A percentile compares a stretch with the other conserved stretches of the same genome.
phyloP scores from a whole-genome alignment of 2,113 vertebrate species.

The Tylochromis polylepis region DNA sequence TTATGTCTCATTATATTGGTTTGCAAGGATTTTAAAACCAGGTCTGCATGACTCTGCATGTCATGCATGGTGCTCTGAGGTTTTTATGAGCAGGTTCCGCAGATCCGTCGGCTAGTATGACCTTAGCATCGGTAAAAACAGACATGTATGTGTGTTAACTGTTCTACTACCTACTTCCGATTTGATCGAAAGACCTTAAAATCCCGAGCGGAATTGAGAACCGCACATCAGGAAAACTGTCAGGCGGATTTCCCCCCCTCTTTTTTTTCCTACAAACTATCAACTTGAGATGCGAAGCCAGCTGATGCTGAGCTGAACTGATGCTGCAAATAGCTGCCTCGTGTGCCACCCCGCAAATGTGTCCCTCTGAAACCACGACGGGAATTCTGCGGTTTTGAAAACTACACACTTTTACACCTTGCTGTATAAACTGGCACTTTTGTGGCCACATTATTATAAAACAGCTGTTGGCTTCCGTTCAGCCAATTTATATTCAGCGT shows the following conservation, averaged over 20 bases:
- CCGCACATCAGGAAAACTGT: constrained; percentile 13
- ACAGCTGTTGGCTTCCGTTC: rapidly evolving
- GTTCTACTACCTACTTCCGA: constrained; percentile 7
- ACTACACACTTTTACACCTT: background rate
- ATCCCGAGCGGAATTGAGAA: background rate
- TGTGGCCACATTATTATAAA: background rate
- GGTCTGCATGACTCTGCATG: background rate
- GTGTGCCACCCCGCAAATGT: constrained; percentile 6
- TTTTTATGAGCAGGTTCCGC: constrained; percentile 28
- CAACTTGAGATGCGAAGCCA: background rate
- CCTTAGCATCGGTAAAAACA: constrained; percentile 53
- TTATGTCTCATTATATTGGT: background rate
- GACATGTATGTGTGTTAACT: background rate
- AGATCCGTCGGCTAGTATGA: constrained; percentile 58
- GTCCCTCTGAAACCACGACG: constrained; percentile 29
- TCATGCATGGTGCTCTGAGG: background rate
- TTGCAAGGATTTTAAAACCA: background rate
- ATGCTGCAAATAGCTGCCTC: constrained; percentile 34
- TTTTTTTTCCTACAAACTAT: background rate
- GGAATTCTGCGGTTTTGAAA: background rate
- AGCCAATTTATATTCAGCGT: rapidly evolving
- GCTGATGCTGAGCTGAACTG: constrained; percentile 27
- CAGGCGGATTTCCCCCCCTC: background rate
- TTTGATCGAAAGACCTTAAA: constrained; percentile 14
- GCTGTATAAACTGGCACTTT: background rate